phyloP scores from a whole-genome alignment of 1,140 invertebrate species.

The Ganaspis sp. region DNA sequence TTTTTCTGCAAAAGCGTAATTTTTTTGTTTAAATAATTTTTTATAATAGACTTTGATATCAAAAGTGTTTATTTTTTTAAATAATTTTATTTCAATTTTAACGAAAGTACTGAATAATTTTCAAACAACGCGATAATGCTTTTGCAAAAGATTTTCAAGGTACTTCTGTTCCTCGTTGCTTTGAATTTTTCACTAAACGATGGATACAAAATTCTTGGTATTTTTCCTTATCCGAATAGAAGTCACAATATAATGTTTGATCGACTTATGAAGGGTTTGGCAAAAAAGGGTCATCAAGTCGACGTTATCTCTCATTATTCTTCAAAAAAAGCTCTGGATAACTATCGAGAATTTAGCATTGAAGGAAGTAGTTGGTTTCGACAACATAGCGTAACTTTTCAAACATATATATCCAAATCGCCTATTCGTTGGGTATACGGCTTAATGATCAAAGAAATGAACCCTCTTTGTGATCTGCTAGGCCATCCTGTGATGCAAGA shows the following conservation, averaged over 20 bases:
- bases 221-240: conserved; percentile 74
- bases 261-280: conserved; percentile 73
- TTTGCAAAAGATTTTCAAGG: background rate
- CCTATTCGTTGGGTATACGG: background rate
- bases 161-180: background rate
- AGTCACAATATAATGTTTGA: conserved; percentile 78
- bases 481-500: background rate
- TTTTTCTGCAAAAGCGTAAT: no score
- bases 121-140: no score
- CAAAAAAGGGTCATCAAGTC: conserved; percentile 73
- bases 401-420: background rate
- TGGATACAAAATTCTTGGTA: conserved; percentile 63
- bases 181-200: background rate
- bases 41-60: no score
- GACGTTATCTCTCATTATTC: conserved; percentile 64
- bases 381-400: background rate
- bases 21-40: no score
- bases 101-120: no score
- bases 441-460: no score
- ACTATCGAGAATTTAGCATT: background rate
- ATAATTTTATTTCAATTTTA: no score
- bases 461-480: background rate
- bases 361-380: background rate
- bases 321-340: conserved; percentile 29
- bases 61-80: no score